Evolutionary conservation across 2,888 invertebrate species (phyloP).

Genomic region (Nemurella pictetii): DNA sequence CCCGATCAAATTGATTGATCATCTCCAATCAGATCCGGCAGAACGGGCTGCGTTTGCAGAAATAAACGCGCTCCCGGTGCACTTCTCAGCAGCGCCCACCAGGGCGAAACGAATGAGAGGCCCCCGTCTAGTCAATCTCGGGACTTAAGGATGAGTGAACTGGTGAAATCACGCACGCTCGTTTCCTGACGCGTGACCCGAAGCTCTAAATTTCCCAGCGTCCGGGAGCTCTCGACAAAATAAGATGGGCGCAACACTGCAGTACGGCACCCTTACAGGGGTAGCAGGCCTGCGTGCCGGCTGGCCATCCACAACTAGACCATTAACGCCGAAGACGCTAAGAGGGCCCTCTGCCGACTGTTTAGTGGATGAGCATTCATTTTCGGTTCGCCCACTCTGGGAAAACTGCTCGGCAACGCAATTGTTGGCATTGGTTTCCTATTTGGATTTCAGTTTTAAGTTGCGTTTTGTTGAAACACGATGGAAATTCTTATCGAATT

Average conservation of each 20-base stretch:
- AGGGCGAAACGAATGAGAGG: neutral
- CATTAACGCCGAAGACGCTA: slow-evolving; percentile 9
- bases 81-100: neutral
- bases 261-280: neutral
- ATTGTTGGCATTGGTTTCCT: neutral
- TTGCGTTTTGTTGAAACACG: too few relatives aligned
- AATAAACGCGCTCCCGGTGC: neutral
- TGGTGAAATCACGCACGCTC: slow-evolving; percentile 1
- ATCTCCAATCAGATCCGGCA: neutral
- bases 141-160: slow-evolving; percentile 26
- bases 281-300: neutral
- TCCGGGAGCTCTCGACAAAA: neutral
- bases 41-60: neutral
- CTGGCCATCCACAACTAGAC: neutral
- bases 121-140: slow-evolving; percentile 14
- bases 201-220: neutral
- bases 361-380: neutral
- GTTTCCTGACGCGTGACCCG: neutral
- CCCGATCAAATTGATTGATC: neutral
- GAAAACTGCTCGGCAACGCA: neutral
- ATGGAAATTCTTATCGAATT: too few relatives aligned
- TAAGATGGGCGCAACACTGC: neutral
- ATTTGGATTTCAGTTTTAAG: neutral
- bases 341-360: neutral
- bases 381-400: neutral